A percentile compares a stretch with the other conserved stretches of the same genome.
Conservation (phyloP, 2,888 invertebrate genomes). For the Anthrax anthrax region DNA sequence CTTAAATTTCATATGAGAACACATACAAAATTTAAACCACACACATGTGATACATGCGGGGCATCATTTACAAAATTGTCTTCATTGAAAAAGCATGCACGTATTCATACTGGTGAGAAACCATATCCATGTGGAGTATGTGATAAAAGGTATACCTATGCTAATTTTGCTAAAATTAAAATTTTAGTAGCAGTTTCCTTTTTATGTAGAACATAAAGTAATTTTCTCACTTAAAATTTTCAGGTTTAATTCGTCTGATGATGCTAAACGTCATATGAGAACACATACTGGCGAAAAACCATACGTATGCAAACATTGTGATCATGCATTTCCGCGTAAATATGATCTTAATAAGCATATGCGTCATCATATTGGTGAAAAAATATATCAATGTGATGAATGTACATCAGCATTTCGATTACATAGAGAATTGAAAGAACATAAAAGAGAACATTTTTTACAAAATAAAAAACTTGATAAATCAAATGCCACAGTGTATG, state of each 20-base stretch:
- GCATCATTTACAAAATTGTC: slow-evolving; percentile 42
- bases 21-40: slow-evolving; percentile 43
- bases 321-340: slow-evolving; percentile 42
- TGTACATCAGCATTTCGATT: slow-evolving; percentile 22
- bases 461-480: too few species aligned
- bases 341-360: slow-evolving; percentile 42
- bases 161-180: slow-evolving; percentile 30
- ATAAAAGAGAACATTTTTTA: slow-evolving; percentile 19
- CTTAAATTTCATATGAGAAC: slow-evolving; percentile 36
- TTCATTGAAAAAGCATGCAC: slow-evolving; percentile 48
- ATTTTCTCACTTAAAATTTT: not conserved
- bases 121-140: too few species aligned
- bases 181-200: too few species aligned
- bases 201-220: too few species aligned
- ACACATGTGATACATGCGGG: slow-evolving; percentile 47
- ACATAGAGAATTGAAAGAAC: slow-evolving; percentile 18
- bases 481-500: too few species aligned
- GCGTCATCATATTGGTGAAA: slow-evolving; percentile 39
- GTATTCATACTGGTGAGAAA: too few species aligned
- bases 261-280: slow-evolving; percentile 41
- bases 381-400: slow-evolving; percentile 37
- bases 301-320: slow-evolving; percentile 40
- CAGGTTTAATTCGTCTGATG: slow-evolving; percentile 41
- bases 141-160: slow-evolving; percentile 46
- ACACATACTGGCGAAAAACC: slow-evolving; percentile 41